Percentiles rank a stretch among this genome's conserved stretches.
Evolutionary conservation across 92 coral and sea anemone species (phyloP).

Genomic region (Metridium senile): DNA sequence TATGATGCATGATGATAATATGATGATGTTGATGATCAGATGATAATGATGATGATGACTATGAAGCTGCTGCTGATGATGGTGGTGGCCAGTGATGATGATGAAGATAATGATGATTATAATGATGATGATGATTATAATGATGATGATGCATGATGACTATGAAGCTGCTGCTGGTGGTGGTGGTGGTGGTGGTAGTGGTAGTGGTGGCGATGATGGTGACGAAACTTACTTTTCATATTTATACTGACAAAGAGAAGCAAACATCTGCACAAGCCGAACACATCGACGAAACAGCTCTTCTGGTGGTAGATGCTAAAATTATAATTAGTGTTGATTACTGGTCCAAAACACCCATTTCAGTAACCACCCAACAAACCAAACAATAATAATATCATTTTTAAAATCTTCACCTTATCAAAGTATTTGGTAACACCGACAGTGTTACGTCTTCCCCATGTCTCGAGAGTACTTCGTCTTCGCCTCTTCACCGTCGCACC

Average conservation of each 20-base stretch:
- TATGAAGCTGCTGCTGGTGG: not conserved
- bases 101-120: not conserved
- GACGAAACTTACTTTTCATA: constrained; percentile 76
- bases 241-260: constrained; percentile 90
- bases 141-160: not conserved
- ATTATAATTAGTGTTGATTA: too few species aligned
- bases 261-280: constrained; percentile 85
- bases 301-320: constrained; percentile 68
- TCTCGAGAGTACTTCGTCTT: constrained; percentile 73
- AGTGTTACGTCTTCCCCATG: constrained; percentile 70
- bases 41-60: not conserved
- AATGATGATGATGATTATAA: not conserved
- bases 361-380: too few species aligned
- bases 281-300: constrained; percentile 92
- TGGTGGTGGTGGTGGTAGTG: not conserved
- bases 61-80: not conserved
- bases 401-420: constrained; percentile 78
- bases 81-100: not conserved
- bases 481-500: constrained; percentile 68
- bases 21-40: not conserved
- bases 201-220: not conserved
- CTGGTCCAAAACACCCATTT: too few species aligned
- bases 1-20: not conserved
- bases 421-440: constrained; percentile 70
- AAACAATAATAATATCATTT: too few species aligned